A percentile compares a stretch with the other conserved stretches of the same genome.
Evolutionary conservation across 2,113 vertebrate genomes (phyloP).

Genomic region (Dunckerocampus dactyliophorus): DNA sequence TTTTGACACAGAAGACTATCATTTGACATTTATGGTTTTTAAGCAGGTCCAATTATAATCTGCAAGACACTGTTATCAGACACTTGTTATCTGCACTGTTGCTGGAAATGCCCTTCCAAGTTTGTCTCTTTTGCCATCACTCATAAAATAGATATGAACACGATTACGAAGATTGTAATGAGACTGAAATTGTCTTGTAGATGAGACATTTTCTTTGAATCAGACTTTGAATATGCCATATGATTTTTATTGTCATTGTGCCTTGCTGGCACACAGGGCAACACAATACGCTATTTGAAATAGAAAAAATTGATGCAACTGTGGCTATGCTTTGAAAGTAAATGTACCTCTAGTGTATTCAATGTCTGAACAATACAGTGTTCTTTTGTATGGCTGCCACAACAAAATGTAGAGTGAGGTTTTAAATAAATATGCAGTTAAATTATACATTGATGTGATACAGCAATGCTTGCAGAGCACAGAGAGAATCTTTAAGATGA

Average conservation of each 20-base stretch:
- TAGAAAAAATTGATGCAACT: not conserved
- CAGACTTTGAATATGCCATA: slow-evolving; percentile 38
- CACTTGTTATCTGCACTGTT: slow-evolving; percentile 39
- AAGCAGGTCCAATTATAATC: slow-evolving; percentile 34
- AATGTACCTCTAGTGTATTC: not conserved
- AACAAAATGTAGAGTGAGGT: not conserved
- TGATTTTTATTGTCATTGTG: slow-evolving; percentile 29
- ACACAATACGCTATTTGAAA: slow-evolving; percentile 1
- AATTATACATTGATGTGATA: slow-evolving; percentile 14
- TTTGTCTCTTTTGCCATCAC: slow-evolving; percentile 35
- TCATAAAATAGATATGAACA: slow-evolving; percentile 49
- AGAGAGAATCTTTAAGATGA: slow-evolving; percentile 28
- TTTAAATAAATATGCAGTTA: slow-evolving; percentile 4
- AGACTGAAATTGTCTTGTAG: slow-evolving; percentile 45
- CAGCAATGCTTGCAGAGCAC: slow-evolving; percentile 3
- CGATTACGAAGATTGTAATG: slow-evolving; percentile 55
- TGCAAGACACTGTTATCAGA: slow-evolving; percentile 40
- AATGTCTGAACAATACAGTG: slow-evolving; percentile 1
- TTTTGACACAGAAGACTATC: slow-evolving; percentile 30
- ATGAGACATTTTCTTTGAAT: slow-evolving; percentile 24
- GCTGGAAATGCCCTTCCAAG: slow-evolving; percentile 34
- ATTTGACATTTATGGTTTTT: slow-evolving; percentile 45
- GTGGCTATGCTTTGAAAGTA: not conserved
- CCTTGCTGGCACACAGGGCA: slow-evolving; percentile 5
- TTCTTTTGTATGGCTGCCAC: not conserved